A percentile compares a stretch with the other conserved stretches of the same genome.
phyloP scores from a whole-genome alignment of 2,888 invertebrate genomes.

The Parapristionchus giblindavisi region DNA sequence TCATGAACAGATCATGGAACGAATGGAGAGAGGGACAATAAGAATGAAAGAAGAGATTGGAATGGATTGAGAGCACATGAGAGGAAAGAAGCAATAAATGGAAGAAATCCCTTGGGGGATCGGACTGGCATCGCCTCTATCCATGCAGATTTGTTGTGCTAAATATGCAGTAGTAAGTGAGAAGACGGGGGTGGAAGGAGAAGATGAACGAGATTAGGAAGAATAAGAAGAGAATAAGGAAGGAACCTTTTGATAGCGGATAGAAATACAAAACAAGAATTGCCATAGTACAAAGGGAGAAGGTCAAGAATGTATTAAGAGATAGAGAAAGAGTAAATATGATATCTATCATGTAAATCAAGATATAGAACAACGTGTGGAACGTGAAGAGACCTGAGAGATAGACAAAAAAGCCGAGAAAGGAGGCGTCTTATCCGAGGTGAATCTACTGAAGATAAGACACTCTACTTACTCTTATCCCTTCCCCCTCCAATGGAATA shows the following conservation, averaged over 20 bases:
- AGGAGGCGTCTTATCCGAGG: too few species aligned
- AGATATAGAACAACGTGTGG: too few species aligned
- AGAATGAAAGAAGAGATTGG: slow-evolving; percentile 26
- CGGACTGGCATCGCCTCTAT: slow-evolving; percentile 12
- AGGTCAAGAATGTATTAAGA: too few species aligned
- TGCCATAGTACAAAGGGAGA: neutral
- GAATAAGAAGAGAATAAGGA: slow-evolving; percentile 6
- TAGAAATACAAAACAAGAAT: neutral
- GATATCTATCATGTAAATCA: too few species aligned
- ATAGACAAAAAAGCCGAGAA: too few species aligned
- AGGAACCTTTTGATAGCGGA: neutral
- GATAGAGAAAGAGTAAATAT: too few species aligned
- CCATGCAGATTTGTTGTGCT: neutral
- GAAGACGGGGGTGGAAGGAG: slow-evolving; percentile 16
- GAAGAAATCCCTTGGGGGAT: slow-evolving; percentile 25
- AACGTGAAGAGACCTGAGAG: too few species aligned
- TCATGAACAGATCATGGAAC: too few species aligned
- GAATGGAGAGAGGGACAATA: slow-evolving; percentile 1
- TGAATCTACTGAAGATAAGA: too few species aligned
- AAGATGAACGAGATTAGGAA: slow-evolving; percentile 20
- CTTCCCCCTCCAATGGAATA: too few species aligned
- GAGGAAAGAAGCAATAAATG: slow-evolving; percentile 28
- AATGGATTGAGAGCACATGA: slow-evolving; percentile 27
- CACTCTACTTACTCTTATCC: too few species aligned
- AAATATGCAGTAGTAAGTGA: neutral